Base-by-base conservation (phyloP, 1,140 invertebrate species). In the Dermatophagoides farinae region DNA sequence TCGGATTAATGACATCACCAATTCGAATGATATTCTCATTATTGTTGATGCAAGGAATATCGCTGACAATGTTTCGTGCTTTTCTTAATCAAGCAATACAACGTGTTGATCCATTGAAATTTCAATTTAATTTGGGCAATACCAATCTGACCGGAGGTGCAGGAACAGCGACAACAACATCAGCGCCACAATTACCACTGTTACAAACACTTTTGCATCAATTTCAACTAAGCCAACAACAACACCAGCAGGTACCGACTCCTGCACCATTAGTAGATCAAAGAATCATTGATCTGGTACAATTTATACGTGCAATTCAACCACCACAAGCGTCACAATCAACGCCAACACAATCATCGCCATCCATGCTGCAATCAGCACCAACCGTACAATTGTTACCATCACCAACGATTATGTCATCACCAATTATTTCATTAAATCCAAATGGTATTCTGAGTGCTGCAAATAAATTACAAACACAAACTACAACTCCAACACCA, bases 1-100 rank as follows among this genome's bases (percentile, higher is more conserved):
- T 60, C 20, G 43, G 44, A 50, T 43, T 60, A n/a, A 38, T 60
- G 9, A 38, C 31, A 6, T 20, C n/a, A 10, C 58, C 58, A 6
- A 11, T 60, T 12, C 47, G 20, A 43, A 60, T 60, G 58, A 47
- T 63, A 18, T 55, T 63, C n/a, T 63, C 62, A n/a, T 23, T 63
- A 16, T 38, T 63, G 31, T n/a, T 63, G 18, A 63, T 63, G 62
- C 62, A 63, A 53, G 62, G 62, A 2, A 47, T 63, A 16, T 53
- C 57, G 8, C 9, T 63, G 16, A 60, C 62, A 12, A 54, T 63
- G 50, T 63, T 43, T 43, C 55, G 62, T 18, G 16, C 51, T 10
- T 62, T 62, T 23, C 47, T 62, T 0, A 62, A 62, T 47, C 59
- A 62, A 44, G 54, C 62, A 8, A 62, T 62, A 12, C 44, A 57